Percentiles rank a stretch among this genome's conserved stretches.
Evolutionary conservation across 1,140 invertebrate genomes (phyloP).

Genomic region (Drosophila novamexicana): DNA sequence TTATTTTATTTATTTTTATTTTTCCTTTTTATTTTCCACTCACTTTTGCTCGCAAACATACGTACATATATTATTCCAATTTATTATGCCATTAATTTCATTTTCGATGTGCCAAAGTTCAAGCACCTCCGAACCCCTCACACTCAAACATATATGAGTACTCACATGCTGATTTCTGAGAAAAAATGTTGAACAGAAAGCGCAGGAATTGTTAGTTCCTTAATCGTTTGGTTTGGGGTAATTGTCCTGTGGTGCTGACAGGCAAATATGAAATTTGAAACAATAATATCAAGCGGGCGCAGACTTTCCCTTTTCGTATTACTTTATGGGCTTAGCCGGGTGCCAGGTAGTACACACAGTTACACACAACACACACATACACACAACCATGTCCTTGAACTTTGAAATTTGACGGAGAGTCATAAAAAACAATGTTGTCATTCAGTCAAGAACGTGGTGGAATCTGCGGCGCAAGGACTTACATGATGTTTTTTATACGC

Average conservation of each 20-base stretch:
- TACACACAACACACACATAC: conserved; percentile 4
- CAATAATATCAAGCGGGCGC: conserved; percentile 32
- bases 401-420: conserved; percentile 38
- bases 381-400: conserved; percentile 47
- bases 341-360: conserved; percentile 14
- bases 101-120: background rate
- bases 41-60: background rate
- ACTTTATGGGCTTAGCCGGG: background rate
- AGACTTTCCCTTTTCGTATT: conserved; percentile 9
- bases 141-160: background rate
- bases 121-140: background rate
- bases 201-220: conserved; percentile 19
- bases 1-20: background rate
- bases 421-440: conserved; percentile 32
- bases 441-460: background rate
- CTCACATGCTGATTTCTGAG: conserved; percentile 3
- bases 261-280: conserved; percentile 34
- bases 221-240: conserved; percentile 1
- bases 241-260: conserved; percentile 25
- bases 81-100: conserved; percentile 16
- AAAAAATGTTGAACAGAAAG: conserved; percentile 10
- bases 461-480: background rate
- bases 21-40: background rate
- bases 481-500: background rate
- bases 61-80: conserved; percentile 12